These are phyloP conservation scores for Stramonita haemastoma DNA, from an alignment of 2,888 invertebrate genomes.

Conservation along the genomic window DNA sequence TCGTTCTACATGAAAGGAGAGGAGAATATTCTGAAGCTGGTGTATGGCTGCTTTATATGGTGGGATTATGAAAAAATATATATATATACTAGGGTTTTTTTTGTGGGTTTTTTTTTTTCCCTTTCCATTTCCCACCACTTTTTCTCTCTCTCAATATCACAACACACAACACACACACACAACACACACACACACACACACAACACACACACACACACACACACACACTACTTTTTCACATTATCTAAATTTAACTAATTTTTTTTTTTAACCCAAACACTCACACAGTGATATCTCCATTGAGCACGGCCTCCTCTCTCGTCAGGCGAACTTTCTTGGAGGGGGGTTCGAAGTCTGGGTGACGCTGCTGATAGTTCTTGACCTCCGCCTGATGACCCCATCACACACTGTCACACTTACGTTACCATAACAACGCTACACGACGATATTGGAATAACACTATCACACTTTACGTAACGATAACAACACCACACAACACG, in stretches of 20 bases:
- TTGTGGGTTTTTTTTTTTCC: too few relatives aligned
- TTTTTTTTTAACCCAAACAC: too few relatives aligned
- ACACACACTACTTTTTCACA: too few relatives aligned
- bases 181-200: not conserved
- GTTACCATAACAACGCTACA: too few relatives aligned
- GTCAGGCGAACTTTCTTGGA: slow-evolving; percentile 22
- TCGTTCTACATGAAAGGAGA: too few relatives aligned
- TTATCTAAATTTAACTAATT: too few relatives aligned
- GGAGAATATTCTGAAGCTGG: too few relatives aligned
- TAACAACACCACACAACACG: not conserved
- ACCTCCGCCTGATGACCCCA: not conserved
- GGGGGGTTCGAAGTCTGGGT: slow-evolving; percentile 34
- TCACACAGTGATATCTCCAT: not conserved
- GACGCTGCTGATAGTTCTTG: not conserved
- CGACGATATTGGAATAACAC: not conserved
- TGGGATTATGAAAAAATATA: too few relatives aligned
- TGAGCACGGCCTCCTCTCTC: not conserved
- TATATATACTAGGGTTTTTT: too few relatives aligned
- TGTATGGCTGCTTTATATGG: too few relatives aligned
- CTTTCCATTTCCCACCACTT: too few relatives aligned
- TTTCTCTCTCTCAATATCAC: not conserved
- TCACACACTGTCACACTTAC: not conserved
- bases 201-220: not conserved
- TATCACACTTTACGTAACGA: not conserved
- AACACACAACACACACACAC: not conserved